A percentile compares a stretch with the other conserved stretches of the same genome.
Evolutionary conservation across 2,888 invertebrate species (phyloP).

Genomic region (Agriopis aurantiaria): DNA sequence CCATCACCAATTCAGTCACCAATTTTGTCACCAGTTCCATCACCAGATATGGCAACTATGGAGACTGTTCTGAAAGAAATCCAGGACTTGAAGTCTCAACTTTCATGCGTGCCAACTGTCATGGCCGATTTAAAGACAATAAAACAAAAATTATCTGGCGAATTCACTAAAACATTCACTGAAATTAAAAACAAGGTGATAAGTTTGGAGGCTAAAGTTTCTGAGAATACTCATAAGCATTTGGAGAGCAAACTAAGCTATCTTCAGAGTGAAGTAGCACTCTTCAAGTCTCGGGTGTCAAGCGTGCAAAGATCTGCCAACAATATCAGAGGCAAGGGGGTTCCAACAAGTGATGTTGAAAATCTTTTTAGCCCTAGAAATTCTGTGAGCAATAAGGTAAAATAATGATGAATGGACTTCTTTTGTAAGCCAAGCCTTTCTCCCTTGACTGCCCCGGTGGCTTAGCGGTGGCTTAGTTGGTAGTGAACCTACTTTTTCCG

Average conservation of each 20-base stretch:
- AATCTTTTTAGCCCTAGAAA: conserved; percentile 32
- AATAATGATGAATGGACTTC: not conserved
- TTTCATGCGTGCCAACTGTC: conserved; percentile 29
- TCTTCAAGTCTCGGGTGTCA: conserved; percentile 21
- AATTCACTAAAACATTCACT: conserved; percentile 3
- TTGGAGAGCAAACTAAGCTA: conserved; percentile 20
- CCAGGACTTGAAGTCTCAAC: conserved; percentile 36
- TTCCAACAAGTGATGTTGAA: conserved; percentile 43
- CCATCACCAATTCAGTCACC: conserved; percentile 21
- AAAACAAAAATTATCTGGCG: conserved; percentile 30
- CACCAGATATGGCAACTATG: conserved; percentile 19
- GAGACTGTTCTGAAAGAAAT: conserved; percentile 41
- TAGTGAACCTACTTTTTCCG: too few relatives aligned
- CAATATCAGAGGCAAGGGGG: conserved; percentile 42
- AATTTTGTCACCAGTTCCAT: conserved; percentile 8
- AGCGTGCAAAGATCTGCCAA: conserved; percentile 38
- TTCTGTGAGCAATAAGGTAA: conserved; percentile 19
- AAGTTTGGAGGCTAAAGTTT: conserved; percentile 28
- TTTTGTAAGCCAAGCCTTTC: too few relatives aligned
- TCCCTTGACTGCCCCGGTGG: too few relatives aligned
- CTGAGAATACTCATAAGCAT: conserved; percentile 18
- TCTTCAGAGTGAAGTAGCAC: conserved; percentile 29
- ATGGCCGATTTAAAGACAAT: conserved; percentile 33
- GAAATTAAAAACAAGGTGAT: conserved; percentile 21
- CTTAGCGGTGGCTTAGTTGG: too few relatives aligned